These are phyloP conservation scores for Umimayanthus kanabou DNA, from an alignment of 92 coral and sea anemone species.

Conservation along the genomic window DNA sequence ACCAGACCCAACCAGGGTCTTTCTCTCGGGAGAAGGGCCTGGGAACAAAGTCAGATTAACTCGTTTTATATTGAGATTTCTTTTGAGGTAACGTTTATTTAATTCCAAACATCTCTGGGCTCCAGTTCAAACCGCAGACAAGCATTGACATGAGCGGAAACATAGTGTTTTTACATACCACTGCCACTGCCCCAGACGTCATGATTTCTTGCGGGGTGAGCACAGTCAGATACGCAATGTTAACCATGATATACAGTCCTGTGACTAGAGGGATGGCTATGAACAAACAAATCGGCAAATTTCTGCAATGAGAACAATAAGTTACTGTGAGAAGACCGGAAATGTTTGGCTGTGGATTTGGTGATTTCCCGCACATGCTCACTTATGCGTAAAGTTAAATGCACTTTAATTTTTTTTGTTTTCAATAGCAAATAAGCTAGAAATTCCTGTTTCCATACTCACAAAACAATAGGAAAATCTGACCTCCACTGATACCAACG, in stretches of 20 bases:
- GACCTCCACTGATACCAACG: no score
- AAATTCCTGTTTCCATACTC: no score
- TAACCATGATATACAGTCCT: conserved; percentile 49
- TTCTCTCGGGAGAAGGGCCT: no score
- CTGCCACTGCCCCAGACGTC: conserved; percentile 58
- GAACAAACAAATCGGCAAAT: conserved; percentile 47
- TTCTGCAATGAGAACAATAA: conserved; percentile 21
- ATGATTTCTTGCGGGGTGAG: conserved; percentile 47
- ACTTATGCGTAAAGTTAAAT: background rate
- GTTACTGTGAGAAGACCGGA: background rate
- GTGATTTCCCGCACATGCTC: background rate
- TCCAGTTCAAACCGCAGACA: background rate
- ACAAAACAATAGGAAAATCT: no score
- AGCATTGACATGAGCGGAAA: background rate
- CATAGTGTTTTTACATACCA: conserved; percentile 37
- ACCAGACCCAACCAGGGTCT: no score
- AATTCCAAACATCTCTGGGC: background rate
- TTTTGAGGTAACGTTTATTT: no score
- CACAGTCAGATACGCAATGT: conserved; percentile 55
- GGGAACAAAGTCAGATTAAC: no score
- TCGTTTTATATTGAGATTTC: no score
- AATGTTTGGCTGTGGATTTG: background rate
- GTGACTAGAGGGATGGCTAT: conserved; percentile 60
- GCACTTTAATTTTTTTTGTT: background rate
- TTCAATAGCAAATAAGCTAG: background rate